Base-by-base conservation (phyloP, 2,113 vertebrate species). In the Prietella phreatophila region DNA sequence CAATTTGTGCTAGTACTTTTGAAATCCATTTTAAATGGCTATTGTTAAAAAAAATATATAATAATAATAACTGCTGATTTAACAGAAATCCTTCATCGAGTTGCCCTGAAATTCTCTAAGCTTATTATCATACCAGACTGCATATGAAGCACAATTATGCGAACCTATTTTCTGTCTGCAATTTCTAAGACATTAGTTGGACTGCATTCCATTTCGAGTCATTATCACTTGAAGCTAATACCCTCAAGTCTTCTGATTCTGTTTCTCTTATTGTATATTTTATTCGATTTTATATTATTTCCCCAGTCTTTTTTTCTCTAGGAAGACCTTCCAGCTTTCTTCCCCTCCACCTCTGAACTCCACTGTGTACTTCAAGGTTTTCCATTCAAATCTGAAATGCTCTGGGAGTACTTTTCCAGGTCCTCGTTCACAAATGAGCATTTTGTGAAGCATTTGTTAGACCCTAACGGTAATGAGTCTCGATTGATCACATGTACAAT, bases 21-120 rank as follows among this genome's bases (percentile, higher is more conserved):
- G 56, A 79, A 86, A 53, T 55, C 10, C 85, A 79, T 79, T 80
- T 65, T 86, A 86, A 86, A 86, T 65, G 39, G 42, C 25, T 67
- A 63, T 55, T 78, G 53, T 82, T 67, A 58, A 58, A 7, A 47
- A 47, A 8, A 42, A 39, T n/a, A 39, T 39, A 42, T 4, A 42
- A 5, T 7, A 47, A 47, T 47, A 47, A 71, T 56, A 87, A 36
- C 36, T 55, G 63, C 63, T 5, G 63, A 50, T 25, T 58, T 79
- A 87, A 87, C 47, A 82, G 20, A 82, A 82, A 87, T 13, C 47
- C 61, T 61, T 60, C 56, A 58, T 58, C 63, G 82, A 56, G 39
- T 53, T 81, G 50, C 53, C 19, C 50, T 67, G 71, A 87, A 87
- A 71, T 58, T 71, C 58, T 10, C 73, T 14, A 8, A 82, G 61